phyloP scores from a whole-genome alignment of 2,888 invertebrate genomes.

The Leistus spinibarbis region DNA sequence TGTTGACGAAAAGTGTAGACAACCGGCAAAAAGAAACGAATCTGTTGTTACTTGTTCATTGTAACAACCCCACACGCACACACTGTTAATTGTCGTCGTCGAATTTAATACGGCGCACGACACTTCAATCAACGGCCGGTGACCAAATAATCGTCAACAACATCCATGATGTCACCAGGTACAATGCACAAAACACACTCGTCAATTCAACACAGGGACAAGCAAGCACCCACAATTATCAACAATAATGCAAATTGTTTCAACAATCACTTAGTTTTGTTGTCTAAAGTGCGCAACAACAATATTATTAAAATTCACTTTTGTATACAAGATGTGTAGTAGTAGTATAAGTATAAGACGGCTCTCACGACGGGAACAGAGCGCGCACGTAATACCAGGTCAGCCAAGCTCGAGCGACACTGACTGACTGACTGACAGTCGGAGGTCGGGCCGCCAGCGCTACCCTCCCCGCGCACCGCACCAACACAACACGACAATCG shows the following conservation, averaged over 20 bases:
- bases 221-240: slow-evolving; percentile 29
- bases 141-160: neutral
- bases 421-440: slow-evolving; percentile 58
- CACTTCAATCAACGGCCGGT: neutral
- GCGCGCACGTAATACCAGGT: slow-evolving; percentile 16
- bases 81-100: neutral
- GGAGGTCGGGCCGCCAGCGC: slow-evolving; percentile 34
- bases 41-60: slow-evolving; percentile 10
- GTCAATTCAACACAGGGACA: too few species aligned
- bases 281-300: neutral
- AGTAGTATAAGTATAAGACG: slow-evolving; percentile 2
- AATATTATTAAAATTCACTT: neutral
- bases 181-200: neutral
- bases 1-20: slow-evolving; percentile 45
- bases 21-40: neutral
- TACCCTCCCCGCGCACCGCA: slow-evolving; percentile 49
- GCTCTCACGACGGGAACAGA: slow-evolving; percentile 22
- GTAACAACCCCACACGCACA: slow-evolving; percentile 20
- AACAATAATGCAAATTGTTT: slow-evolving; percentile 12
- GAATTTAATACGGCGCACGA: neutral
- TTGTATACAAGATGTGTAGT: neutral
- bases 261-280: slow-evolving; percentile 12
- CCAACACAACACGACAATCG: slow-evolving; percentile 46
- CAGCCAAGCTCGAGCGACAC: slow-evolving; percentile 37
- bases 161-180: neutral